phyloP scores from a whole-genome alignment of 2,888 invertebrate genomes.

The Saturnia pavonia region DNA sequence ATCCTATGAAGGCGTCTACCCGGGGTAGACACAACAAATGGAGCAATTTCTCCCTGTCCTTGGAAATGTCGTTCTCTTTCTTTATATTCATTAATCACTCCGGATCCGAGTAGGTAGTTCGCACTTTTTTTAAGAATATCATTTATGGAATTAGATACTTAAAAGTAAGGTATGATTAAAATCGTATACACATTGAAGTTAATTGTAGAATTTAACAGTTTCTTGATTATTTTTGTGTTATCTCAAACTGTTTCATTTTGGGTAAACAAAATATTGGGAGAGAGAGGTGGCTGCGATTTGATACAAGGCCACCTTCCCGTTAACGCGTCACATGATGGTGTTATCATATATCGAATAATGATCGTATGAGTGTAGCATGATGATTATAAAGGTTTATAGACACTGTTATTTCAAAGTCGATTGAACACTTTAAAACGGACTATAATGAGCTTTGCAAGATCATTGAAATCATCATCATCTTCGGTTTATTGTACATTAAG shows the following conservation, averaged over 20 bases:
- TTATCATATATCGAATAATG: too few relatives aligned
- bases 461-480: too few relatives aligned
- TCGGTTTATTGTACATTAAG: too few relatives aligned
- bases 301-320: too few relatives aligned
- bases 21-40: slow-evolving; percentile 6
- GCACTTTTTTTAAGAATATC: background rate
- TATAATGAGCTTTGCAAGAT: too few relatives aligned
- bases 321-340: too few relatives aligned
- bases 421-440: too few relatives aligned
- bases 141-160: background rate
- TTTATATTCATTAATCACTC: slow-evolving; percentile 7
- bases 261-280: too few relatives aligned
- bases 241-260: background rate
- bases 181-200: background rate
- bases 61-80: slow-evolving; percentile 1
- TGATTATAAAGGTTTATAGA: too few relatives aligned
- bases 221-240: background rate
- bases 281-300: too few relatives aligned
- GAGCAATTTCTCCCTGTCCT: slow-evolving; percentile 4
- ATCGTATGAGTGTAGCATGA: too few relatives aligned
- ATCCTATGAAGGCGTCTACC: background rate
- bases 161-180: background rate
- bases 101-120: background rate
- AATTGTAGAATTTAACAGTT: background rate
- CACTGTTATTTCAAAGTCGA: too few relatives aligned